A percentile compares a stretch with the other conserved stretches of the same genome.
These are phyloP conservation scores for Platysteira castanea DNA, from an alignment of 2,113 vertebrate species.

Conservation along the genomic window DNA sequence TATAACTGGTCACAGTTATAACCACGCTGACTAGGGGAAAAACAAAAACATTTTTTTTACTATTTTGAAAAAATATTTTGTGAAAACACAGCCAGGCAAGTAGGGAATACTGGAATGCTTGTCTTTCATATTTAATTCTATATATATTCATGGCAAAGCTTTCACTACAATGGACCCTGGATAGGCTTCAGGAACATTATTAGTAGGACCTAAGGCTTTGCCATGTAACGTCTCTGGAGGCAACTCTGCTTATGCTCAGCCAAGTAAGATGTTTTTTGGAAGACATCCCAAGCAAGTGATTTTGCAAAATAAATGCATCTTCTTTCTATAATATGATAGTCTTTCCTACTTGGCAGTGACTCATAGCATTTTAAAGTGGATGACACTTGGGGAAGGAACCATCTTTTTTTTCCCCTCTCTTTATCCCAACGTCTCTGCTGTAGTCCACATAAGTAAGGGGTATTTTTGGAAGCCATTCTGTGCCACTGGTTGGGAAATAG, in stretches of 20 bases:
- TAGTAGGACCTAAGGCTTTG: not conserved
- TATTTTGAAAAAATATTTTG: not conserved
- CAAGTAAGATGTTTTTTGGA: not conserved
- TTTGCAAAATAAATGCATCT: constrained; percentile 12
- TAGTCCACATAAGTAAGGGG: not conserved
- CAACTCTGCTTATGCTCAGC: not conserved
- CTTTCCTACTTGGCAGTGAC: not conserved
- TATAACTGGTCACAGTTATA: not conserved
- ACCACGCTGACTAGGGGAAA: not conserved
- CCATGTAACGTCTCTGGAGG: not conserved
- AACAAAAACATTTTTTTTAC: not conserved
- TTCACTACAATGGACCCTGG: not conserved
- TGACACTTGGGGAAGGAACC: not conserved
- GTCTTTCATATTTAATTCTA: not conserved
- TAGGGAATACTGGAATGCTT: not conserved
- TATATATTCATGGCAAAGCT: not conserved
- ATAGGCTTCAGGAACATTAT: not conserved
- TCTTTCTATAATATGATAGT: not conserved
- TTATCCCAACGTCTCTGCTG: not conserved
- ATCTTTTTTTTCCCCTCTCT: not conserved
- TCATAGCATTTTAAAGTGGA: not conserved
- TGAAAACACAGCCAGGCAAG: not conserved
- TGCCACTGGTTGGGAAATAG: not conserved
- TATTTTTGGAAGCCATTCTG: not conserved
- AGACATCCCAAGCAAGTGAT: not conserved